Evolutionary conservation across 2,888 invertebrate species (phyloP).

Genomic region (Merodon equestris): DNA sequence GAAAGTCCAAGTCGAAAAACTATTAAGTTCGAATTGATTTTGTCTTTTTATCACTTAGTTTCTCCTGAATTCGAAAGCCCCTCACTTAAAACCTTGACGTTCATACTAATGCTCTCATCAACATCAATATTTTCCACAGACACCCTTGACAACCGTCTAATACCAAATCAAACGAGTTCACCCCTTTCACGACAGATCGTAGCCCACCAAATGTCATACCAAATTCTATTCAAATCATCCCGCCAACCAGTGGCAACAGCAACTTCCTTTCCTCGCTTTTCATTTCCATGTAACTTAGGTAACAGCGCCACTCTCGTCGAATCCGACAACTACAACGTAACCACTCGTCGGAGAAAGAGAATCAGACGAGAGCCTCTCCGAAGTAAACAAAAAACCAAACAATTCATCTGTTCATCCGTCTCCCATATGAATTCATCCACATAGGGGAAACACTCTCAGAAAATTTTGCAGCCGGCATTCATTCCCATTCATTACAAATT

Average conservation of each 20-base stretch:
- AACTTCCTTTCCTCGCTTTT: too few relatives aligned
- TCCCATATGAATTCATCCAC: slow-evolving; percentile 4
- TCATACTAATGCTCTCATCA: background rate
- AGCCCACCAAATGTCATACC: too few relatives aligned
- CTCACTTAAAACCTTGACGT: too few relatives aligned
- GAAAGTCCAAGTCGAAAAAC: too few relatives aligned
- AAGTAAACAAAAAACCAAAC: slow-evolving; percentile 61
- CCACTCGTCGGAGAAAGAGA: slow-evolving; percentile 1
- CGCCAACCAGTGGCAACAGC: slow-evolving; percentile 22
- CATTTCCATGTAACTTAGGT: background rate
- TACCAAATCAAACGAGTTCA: background rate
- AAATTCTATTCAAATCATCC: slow-evolving; percentile 44
- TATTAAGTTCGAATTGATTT: too few relatives aligned
- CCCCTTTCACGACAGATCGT: background rate
- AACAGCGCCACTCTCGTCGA: slow-evolving; percentile 38
- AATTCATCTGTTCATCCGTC: slow-evolving; percentile 28
- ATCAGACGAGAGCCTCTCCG: slow-evolving; percentile 32
- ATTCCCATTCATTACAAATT: slow-evolving; percentile 18
- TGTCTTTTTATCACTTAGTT: too few relatives aligned
- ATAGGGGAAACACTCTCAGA: slow-evolving; percentile 7
- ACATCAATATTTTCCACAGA: background rate
- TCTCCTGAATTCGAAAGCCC: too few relatives aligned
- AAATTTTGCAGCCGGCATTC: slow-evolving; percentile 66
- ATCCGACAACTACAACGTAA: slow-evolving; percentile 35
- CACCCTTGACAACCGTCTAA: background rate